Evolutionary conservation across 2,113 vertebrate species (phyloP).

Genomic region (Synchiropus splendidus): DNA sequence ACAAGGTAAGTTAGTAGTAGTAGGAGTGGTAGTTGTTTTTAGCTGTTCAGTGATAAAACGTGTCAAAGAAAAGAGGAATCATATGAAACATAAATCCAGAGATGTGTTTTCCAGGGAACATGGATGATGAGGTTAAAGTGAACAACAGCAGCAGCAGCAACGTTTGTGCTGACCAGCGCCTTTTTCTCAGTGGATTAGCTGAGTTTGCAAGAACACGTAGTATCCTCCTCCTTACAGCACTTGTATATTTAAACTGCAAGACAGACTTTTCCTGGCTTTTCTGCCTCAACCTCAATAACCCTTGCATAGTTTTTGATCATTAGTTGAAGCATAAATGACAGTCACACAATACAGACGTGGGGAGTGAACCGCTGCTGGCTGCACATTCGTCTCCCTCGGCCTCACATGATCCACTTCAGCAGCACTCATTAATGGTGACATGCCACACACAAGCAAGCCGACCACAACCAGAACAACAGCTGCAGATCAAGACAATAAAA

Average conservation of each 20-base stretch:
- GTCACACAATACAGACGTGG: neutral
- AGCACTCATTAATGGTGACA: neutral
- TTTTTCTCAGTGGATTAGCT: conserved; percentile 23
- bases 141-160: no score
- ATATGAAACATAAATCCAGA: neutral
- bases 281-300: neutral
- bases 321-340: neutral
- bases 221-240: no score
- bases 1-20: no score
- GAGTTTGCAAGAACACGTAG: conserved; percentile 17
- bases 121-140: no score
- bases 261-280: no score
- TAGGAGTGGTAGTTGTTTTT: no score
- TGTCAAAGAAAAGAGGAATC: neutral
- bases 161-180: conserved; percentile 8
- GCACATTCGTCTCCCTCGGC: neutral
- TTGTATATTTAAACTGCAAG: neutral
- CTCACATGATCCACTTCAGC: neutral
- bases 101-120: no score
- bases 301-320: neutral
- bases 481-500: conserved; percentile 11
- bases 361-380: neutral
- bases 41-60: no score
- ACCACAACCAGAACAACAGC: conserved; percentile 6
- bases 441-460: neutral